Conservation (phyloP, 2,113 vertebrate genomes). For the Microtus richardsoni region DNA sequence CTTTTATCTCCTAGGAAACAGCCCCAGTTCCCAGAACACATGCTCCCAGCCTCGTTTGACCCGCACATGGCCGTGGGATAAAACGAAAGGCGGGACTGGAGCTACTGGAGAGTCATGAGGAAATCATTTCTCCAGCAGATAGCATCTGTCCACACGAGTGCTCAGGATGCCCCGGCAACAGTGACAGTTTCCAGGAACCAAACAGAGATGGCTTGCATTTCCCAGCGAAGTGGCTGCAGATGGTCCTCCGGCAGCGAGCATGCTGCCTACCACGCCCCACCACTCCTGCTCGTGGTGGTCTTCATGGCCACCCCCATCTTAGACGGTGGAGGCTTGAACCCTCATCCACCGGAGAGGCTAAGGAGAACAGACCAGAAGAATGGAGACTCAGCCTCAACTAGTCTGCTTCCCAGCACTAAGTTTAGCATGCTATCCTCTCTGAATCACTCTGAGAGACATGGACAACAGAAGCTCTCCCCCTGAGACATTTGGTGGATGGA, state of each 20-base stretch:
- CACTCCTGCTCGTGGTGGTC: too few relatives aligned
- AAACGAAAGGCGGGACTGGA: neutral
- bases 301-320: neutral
- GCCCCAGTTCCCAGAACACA: conserved; percentile 55
- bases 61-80: neutral
- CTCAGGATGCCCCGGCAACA: neutral
- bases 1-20: conserved; percentile 65
- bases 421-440: neutral
- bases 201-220: neutral
- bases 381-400: neutral
- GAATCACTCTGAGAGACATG: neutral
- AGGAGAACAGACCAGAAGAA: neutral
- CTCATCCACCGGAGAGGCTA: neutral
- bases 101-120: conserved; percentile 29
- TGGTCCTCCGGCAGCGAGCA: neutral
- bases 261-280: neutral
- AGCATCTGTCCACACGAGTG: conserved; percentile 42
- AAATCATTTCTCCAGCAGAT: conserved; percentile 39
- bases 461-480: neutral
- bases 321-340: neutral
- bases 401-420: neutral
- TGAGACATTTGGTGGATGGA: neutral
- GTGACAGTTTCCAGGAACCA: conserved; percentile 44
- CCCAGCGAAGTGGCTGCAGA: neutral
- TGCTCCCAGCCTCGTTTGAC: conserved; percentile 45